Conservation (phyloP, 2,888 invertebrate genomes). For the Platycheirus albimanus region DNA sequence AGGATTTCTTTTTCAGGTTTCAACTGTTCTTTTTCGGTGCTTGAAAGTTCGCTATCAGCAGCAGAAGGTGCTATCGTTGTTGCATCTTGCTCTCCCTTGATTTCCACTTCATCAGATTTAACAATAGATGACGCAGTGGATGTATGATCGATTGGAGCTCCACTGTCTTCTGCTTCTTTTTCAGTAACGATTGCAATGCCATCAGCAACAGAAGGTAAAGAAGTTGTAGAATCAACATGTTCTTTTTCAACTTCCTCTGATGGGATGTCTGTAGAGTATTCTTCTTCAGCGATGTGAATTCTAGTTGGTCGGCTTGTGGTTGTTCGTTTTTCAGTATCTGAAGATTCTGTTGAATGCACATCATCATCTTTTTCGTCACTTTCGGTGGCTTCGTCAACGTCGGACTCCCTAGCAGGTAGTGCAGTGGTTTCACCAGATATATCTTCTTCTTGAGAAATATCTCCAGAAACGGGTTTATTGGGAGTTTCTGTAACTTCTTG, state of each 20-base stretch:
- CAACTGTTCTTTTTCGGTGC: not conserved
- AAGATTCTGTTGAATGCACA: constrained; percentile 9
- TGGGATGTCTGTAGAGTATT: constrained; percentile 50
- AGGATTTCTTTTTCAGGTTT: not conserved
- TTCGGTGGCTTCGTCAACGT: not conserved
- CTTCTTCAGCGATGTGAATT: constrained; percentile 16
- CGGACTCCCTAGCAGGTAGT: not conserved
- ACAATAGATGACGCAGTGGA: too few relatives aligned
- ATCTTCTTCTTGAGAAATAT: constrained; percentile 7
- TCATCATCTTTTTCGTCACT: constrained; percentile 33
- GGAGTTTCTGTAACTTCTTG: constrained; percentile 18
- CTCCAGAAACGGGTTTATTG: constrained; percentile 13
- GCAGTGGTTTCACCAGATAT: constrained; percentile 11
- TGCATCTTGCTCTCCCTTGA: constrained; percentile 17
- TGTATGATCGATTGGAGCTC: constrained; percentile 6
- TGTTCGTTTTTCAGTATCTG: constrained; percentile 1
- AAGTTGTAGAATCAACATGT: not conserved
- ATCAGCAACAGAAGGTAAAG: constrained; percentile 1
- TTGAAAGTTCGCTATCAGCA: constrained; percentile 24
- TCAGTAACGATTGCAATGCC: constrained; percentile 63
- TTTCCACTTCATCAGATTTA: not conserved
- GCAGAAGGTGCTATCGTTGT: constrained; percentile 24
- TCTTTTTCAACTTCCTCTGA: constrained; percentile 51
- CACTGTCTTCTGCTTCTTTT: constrained; percentile 8
- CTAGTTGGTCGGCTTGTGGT: constrained; percentile 8